Conservation (phyloP, 2,888 invertebrate species). For the Pyrrhia umbra region DNA sequence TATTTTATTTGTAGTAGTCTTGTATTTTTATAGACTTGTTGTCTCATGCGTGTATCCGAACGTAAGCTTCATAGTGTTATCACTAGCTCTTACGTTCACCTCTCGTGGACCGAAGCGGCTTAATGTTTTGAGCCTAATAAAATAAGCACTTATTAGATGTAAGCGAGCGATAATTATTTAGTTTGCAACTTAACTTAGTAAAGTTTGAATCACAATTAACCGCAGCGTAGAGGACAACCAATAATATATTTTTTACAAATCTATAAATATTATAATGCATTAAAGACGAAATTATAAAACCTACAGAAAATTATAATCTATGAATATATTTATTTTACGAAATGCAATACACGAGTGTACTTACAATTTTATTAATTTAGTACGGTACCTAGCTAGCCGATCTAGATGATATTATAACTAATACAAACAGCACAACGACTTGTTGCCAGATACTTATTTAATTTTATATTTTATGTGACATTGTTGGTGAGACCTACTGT, state of each 20-base stretch:
- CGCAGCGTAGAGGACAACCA: slow-evolving; percentile 57
- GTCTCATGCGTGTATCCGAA: slow-evolving; percentile 65
- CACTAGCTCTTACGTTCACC: slow-evolving; percentile 73
- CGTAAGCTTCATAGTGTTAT: slow-evolving; percentile 69
- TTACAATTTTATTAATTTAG: slow-evolving; percentile 41
- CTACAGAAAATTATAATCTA: slow-evolving; percentile 39
- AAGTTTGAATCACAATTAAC: slow-evolving; percentile 63
- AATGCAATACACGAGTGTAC: slow-evolving; percentile 32
- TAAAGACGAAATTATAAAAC: slow-evolving; percentile 23
- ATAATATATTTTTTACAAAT: slow-evolving; percentile 41
- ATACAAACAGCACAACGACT: slow-evolving; percentile 7
- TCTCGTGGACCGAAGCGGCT: slow-evolving; percentile 81
- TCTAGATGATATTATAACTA: slow-evolving; percentile 22
- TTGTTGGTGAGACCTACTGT: slow-evolving; percentile 11
- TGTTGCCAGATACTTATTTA: slow-evolving; percentile 22
- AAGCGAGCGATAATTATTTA: slow-evolving; percentile 79
- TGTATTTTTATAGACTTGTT: slow-evolving; percentile 39
- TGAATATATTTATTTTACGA: slow-evolving; percentile 38
- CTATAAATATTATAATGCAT: slow-evolving; percentile 30
- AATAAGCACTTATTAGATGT: slow-evolving; percentile 79
- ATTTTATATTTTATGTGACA: slow-evolving; percentile 28
- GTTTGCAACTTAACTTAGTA: slow-evolving; percentile 80
- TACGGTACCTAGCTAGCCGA: slow-evolving; percentile 22
- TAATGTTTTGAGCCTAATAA: slow-evolving; percentile 75
- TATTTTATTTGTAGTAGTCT: slow-evolving; percentile 46